phyloP scores from a whole-genome alignment of 2,888 invertebrate species.

The Cancer borealis region DNA sequence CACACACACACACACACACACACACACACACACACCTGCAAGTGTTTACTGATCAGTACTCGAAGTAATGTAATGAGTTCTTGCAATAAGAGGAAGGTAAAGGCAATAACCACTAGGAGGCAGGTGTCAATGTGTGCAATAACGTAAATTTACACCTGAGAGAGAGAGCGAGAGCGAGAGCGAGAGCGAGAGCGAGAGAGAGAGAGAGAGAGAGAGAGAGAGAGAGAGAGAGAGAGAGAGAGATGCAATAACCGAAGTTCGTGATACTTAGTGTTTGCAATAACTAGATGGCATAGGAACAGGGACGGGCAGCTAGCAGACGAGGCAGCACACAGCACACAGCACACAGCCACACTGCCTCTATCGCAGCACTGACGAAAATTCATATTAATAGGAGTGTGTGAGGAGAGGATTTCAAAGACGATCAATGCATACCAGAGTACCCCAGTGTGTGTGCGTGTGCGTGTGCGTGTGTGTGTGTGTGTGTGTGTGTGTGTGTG shows the following conservation, averaged over 20 bases:
- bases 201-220: slow-evolving; percentile 47
- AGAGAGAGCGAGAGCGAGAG: slow-evolving; percentile 25
- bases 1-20: not conserved
- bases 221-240: slow-evolving; percentile 35
- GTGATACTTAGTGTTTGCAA: slow-evolving; percentile 16
- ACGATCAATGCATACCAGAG: not conserved
- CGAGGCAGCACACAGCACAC: not conserved
- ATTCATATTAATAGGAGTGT: not conserved
- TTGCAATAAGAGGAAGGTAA: not conserved
- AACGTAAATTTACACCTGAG: not conserved
- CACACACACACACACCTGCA: no score
- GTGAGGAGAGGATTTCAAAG: not conserved
- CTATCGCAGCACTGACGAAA: not conserved
- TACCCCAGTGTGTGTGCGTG: not conserved
- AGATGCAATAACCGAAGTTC: slow-evolving; percentile 41
- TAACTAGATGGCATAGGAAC: not conserved
- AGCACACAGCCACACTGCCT: not conserved
- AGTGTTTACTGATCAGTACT: not conserved
- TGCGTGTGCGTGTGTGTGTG: not conserved
- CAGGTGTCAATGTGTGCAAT: slow-evolving; percentile 16
- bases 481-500: not conserved
- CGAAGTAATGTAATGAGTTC: not conserved
- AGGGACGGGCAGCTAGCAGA: not conserved
- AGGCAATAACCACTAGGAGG: not conserved
- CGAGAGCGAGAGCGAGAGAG: slow-evolving; percentile 42